Evolutionary conservation across 2,113 vertebrate species (phyloP).

Genomic region (Ceuthmochares aereus): DNA sequence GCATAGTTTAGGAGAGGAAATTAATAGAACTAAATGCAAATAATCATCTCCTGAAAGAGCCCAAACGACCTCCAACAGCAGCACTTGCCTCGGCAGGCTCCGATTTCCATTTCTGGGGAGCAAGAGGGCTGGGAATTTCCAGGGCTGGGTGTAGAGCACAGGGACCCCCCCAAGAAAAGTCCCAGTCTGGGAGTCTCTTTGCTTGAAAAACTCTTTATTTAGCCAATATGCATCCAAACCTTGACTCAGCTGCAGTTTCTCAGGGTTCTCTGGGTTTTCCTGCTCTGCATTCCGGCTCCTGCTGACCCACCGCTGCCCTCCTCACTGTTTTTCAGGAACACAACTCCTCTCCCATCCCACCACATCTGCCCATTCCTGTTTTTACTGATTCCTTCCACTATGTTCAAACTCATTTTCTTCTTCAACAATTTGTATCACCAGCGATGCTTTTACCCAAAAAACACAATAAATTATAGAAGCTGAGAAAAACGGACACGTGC

Average conservation of each 20-base stretch:
- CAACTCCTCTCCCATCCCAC: neutral
- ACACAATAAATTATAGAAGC: neutral
- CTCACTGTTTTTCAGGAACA: accelerated
- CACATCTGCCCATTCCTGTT: neutral
- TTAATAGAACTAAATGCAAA: conserved; percentile 2
- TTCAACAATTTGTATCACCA: neutral
- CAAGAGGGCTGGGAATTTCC: neutral
- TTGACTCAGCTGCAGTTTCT: neutral
- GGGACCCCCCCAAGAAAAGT: neutral
- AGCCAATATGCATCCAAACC: accelerated
- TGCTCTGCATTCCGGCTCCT: neutral
- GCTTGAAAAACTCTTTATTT: neutral
- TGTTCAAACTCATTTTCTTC: neutral
- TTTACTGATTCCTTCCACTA: neutral
- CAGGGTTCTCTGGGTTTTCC: accelerated
- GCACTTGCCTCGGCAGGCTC: neutral
- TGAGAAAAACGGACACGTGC: neutral
- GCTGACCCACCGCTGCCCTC: accelerated
- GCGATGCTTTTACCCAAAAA: neutral
- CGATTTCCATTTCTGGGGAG: neutral
- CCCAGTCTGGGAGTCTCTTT: too few species aligned
- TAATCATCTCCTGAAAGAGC: neutral
- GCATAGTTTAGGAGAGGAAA: conserved; percentile 19
- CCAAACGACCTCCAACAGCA: neutral
- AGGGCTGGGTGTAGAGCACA: neutral